phyloP scores from a whole-genome alignment of 1,140 invertebrate genomes.

The Drosophila navojoa region DNA sequence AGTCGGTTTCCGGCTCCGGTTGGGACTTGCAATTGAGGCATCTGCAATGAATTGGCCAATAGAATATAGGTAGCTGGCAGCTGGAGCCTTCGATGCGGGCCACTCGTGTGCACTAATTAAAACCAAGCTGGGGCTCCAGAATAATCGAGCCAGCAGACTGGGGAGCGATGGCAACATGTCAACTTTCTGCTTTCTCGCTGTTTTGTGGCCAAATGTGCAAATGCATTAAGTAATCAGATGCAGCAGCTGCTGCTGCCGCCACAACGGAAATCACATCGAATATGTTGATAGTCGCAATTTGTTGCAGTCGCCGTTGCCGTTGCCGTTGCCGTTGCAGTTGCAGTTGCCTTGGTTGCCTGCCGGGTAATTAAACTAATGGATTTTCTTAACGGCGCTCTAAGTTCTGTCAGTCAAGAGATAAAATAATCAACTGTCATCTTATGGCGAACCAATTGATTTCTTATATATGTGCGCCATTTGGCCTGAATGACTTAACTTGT shows the following conservation, averaged over 20 bases:
- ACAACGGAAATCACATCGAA: constrained; percentile 35
- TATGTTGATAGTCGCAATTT: constrained; percentile 72
- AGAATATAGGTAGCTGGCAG: constrained; percentile 50
- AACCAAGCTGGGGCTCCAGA: constrained; percentile 64
- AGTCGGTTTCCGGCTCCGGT: constrained; percentile 29
- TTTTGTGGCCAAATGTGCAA: constrained; percentile 49
- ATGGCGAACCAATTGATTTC: constrained; percentile 3
- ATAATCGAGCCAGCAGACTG: constrained; percentile 53
- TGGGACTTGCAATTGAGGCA: constrained; percentile 61
- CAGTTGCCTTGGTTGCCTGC: neutral
- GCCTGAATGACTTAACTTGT: constrained; percentile 60
- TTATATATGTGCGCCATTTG: constrained; percentile 3
- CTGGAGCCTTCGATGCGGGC: constrained; percentile 20
- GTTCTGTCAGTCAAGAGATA: constrained; percentile 18
- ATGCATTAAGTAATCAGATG: constrained; percentile 76
- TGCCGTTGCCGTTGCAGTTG: constrained; percentile 27
- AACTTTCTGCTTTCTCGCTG: constrained; percentile 42
- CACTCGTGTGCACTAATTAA: constrained; percentile 76
- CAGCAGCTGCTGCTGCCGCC: constrained; percentile 54
- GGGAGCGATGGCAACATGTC: constrained; percentile 46
- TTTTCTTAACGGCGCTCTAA: constrained; percentile 30
- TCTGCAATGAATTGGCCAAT: constrained; percentile 81
- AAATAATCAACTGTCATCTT: constrained; percentile 19
- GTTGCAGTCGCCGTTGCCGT: constrained; percentile 57
- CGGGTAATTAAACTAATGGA: constrained; percentile 72